Base-by-base conservation (phyloP, 2,113 vertebrate genomes). In the cat (Felis catus) region DNA sequence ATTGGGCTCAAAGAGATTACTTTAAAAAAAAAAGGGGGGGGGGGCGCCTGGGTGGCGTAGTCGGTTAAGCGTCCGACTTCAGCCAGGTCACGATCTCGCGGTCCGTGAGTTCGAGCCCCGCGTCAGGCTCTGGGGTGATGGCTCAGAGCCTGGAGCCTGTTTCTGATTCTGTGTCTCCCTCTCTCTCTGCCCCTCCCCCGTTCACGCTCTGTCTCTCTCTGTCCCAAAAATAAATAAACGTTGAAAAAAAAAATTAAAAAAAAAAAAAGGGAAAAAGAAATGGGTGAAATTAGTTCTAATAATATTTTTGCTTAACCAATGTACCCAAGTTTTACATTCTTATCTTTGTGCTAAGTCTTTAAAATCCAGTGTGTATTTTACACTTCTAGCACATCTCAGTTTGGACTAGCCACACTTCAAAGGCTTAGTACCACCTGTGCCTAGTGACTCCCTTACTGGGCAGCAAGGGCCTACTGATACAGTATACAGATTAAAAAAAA, bases 261-360 rank as follows among this genome's bases (percentile, higher is more conserved):
- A 45, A 29, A 27, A 27, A 29, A 45, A 36, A 10, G 13, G 39
- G 9, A 19, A 39, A 96, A 89, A 65, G 8, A 90, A 83, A 87
- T 27, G 51, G 48, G 23, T 91, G 9, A 91, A 95, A 83, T 82
- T 61, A 86, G 95, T 55, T 93, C 90, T 76, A 81, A 92, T 79
- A 78, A 51, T 88, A 55, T 8, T 65, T 94, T 96, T 63, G 71
- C 12, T 78, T 87, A 96, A 83, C 2, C 21, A 48, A 87, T n/a
- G 65, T 33, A 73, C 45, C 79, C 51, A 55, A 91, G 84, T 29
- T 92, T 83, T 91, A 95, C 7, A 19, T 61, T n/a, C n/a, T 65
- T 87, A 25, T 27, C 51, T 58, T 82, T 89, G 74, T 51, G 39
- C 11, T 63, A 76, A 91, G 41, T 93, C 61, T 76, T 76, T 91